Base-by-base conservation (phyloP, 2,797 vertebrate genomes). In the Podarcis lilfordi region DNA sequence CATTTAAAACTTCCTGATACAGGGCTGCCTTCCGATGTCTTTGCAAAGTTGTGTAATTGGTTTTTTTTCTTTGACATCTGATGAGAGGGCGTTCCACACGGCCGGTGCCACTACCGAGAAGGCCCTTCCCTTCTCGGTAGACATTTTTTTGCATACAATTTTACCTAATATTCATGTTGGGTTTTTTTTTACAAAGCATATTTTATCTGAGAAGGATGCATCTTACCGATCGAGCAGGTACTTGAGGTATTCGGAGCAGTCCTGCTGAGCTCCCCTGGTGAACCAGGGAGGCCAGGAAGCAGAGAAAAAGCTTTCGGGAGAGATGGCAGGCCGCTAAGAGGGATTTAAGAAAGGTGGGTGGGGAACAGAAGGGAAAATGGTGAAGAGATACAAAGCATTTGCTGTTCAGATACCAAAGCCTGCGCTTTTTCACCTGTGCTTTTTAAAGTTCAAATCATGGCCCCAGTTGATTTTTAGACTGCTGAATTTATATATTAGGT, bases 231-330 rank as follows among this genome's bases (percentile, higher is more conserved):
- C 97, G 82, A 98, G 95, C 82, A 98, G 91, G 86, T 98, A 98
- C 89, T 98, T 98, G 88, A 98, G 96, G 85, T 98, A 98, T 89
- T 98, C 97, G 0, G 97, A 98, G 93, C 97, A 98, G 94, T 98
- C 97, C 91, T 98, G 97, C 92, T 98, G 97, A 82, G 97, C 96
- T 1, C 97, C 97, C 0, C 96, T 96, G 17, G 96, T 97, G 93
- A 98, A 98, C 97, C 97, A 98, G 43, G 97, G 97, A 0, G 97
- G 97, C 96, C 97, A 97, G 40, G 97, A 98, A 1, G 97, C 97
- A 72, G 96, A 96, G 7, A 98, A 94, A 92, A 98, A 98, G 78
- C 95, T 97, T 94, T 97, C 97, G 0, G 97, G 97, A 32, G 97
- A 98, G 92, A 98, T 96, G 78, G 97, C 97, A 69, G 97, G 97